Conservation (phyloP, 2,797 vertebrate genomes). For the Brachymystax lenok region DNA sequence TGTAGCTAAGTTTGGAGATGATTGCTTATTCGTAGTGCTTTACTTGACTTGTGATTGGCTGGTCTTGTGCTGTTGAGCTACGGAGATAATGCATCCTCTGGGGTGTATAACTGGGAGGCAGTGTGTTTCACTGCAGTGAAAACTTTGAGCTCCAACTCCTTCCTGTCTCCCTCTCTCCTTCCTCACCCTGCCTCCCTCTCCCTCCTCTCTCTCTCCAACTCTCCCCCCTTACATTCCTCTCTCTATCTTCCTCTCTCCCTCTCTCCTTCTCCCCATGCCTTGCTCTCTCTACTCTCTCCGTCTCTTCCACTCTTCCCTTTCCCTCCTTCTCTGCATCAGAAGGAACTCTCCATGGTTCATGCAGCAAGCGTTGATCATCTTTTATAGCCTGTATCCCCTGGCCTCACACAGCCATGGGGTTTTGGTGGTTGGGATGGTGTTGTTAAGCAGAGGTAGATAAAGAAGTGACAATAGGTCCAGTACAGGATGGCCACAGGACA, state of each 20-base stretch:
- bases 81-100: not conserved
- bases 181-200: not conserved
- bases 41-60: slow-evolving; percentile 9
- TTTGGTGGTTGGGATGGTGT: too few relatives aligned
- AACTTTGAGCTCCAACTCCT: slow-evolving; percentile 10
- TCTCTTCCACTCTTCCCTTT: not conserved
- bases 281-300: not conserved
- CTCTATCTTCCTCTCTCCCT: not conserved
- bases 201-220: not conserved
- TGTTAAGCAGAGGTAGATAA: too few relatives aligned
- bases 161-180: slow-evolving; percentile 15
- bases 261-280: not conserved
- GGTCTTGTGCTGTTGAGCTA: not conserved
- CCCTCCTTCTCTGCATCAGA: not conserved
- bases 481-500: not conserved
- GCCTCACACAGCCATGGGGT: not conserved
- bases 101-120: not conserved
- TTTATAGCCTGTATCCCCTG: not conserved
- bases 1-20: not conserved
- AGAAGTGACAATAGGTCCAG: not conserved
- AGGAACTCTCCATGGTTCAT: not conserved
- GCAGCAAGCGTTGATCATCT: not conserved
- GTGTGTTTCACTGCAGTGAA: slow-evolving; percentile 14
- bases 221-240: not conserved
- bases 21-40: not conserved